Base-by-base conservation (phyloP, 2,888 invertebrate genomes). In the Dicyrtoma fusca region DNA sequence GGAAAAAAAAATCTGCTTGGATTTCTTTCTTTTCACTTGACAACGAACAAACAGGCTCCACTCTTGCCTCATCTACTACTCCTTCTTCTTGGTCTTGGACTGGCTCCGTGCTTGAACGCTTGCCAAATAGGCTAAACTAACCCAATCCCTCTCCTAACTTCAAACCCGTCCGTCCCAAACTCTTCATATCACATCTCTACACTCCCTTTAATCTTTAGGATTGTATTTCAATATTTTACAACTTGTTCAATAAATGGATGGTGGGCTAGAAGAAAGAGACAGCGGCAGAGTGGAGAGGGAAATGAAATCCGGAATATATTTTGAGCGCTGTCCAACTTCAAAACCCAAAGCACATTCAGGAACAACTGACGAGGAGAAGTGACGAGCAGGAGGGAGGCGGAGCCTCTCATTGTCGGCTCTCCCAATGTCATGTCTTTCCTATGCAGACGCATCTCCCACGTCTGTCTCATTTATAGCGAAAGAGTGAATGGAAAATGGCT, bases 41-140 rank as follows among this genome's bases (percentile, higher is more conserved):
- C 26, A 57, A 34, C n/a, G 26, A n/a, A 10, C 3, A 8, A 34
- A 19, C 53, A 53, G 19, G 19, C 21, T 53, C 11, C 17, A 17
- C 44, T 26, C 53, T 42, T 25, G 44, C 68, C 34, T 53, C 44
- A 25, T 68, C 25, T 19, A 42, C 34, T 59, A 8, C 34, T 26
- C 6, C 26, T 59, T 13, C 65, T 49, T 25, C 19, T 55, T 68
- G 55, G 68, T 23, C 34, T 34, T 34, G 34, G 34, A 34, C 34
- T 34, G 4, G 34, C 34, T 34, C 34, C 8, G 34, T 34, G 34
- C 34, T 34, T 34, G 34, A 34, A 34, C 44, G 26, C 17, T 8
- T 10, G n/a, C 68, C 68, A 68, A 68, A 68, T 68, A 57, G 68
- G 57, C 55, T 68, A 57, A 17, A 65, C 49, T 61, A 34, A 34